Evolutionary conservation across 2,888 invertebrate genomes (phyloP).

Genomic region (Lasioglossum zephyrum): DNA sequence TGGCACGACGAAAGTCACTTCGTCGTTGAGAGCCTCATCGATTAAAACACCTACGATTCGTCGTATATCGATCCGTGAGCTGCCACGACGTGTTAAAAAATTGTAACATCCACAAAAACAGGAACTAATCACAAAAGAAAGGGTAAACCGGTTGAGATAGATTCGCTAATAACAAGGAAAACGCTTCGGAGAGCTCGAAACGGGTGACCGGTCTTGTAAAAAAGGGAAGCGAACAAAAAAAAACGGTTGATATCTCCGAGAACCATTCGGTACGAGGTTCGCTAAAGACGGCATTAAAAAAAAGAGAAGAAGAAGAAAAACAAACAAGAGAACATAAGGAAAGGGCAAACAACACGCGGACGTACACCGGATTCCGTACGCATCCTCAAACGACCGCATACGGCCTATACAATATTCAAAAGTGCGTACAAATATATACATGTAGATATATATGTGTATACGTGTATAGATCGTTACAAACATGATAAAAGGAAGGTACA

Average conservation of each 20-base stretch:
- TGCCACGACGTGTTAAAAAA: slow-evolving; percentile 19
- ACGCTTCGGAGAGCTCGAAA: slow-evolving; percentile 4
- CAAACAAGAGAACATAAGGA: slow-evolving; percentile 1
- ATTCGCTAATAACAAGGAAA: not conserved
- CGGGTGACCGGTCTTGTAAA: not conserved
- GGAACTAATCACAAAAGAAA: not conserved
- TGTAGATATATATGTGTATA: slow-evolving; percentile 47
- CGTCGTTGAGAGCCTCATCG: not conserved
- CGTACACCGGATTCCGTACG: slow-evolving; percentile 49
- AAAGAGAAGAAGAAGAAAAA: not conserved
- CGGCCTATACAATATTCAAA: slow-evolving; percentile 63
- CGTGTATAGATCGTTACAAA: slow-evolving; percentile 66
- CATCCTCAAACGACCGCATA: slow-evolving; percentile 60
- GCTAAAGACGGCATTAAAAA: slow-evolving; percentile 27
- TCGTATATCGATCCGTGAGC: slow-evolving; percentile 29
- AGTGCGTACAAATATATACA: slow-evolving; percentile 66
- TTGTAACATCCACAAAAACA: not conserved
- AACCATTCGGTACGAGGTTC: slow-evolving; percentile 32
- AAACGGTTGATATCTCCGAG: slow-evolving; percentile 25
- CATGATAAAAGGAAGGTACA: slow-evolving; percentile 66
- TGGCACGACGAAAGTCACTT: not conserved
- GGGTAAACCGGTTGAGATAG: not conserved
- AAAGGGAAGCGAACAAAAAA: not conserved
- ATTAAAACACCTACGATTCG: not conserved
- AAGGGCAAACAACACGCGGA: slow-evolving; percentile 41